A percentile compares a stretch with the other conserved stretches of the same genome.
These are phyloP conservation scores for Cyanistes caeruleus DNA, from an alignment of 2,113 vertebrate species.

Conservation along the genomic window DNA sequence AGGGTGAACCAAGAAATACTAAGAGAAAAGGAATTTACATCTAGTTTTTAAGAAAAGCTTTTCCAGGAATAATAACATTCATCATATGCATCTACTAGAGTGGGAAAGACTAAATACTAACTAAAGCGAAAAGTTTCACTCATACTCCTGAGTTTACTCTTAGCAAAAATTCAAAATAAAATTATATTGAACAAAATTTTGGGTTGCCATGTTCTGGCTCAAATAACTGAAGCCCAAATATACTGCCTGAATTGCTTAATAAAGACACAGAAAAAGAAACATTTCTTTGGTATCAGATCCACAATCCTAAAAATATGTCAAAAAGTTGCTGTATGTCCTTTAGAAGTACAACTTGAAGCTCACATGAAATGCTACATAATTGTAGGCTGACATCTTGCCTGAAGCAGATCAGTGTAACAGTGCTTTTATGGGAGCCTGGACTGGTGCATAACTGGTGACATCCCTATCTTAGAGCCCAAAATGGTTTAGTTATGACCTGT, in stretches of 20 bases:
- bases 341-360: background rate
- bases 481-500: background rate
- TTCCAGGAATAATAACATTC: background rate
- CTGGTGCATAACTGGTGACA: background rate
- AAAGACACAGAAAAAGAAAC: background rate
- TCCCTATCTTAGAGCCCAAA: background rate
- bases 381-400: background rate
- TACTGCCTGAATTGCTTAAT: background rate
- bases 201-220: background rate
- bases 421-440: background rate
- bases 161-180: background rate
- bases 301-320: background rate
- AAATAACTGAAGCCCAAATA: background rate
- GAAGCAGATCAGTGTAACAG: background rate
- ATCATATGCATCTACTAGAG: background rate
- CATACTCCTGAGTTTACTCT: background rate
- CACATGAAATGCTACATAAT: background rate
- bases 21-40: background rate
- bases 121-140: background rate
- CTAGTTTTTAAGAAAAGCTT: background rate
- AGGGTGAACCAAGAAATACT: background rate
- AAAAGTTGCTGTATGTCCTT: background rate
- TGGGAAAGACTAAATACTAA: background rate
- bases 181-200: background rate
- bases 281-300: background rate